A percentile compares a stretch with the other conserved stretches of the same genome.
These are phyloP conservation scores for Anser brachyrhynchus DNA, from an alignment of 2,113 vertebrate genomes.

Conservation along the genomic window DNA sequence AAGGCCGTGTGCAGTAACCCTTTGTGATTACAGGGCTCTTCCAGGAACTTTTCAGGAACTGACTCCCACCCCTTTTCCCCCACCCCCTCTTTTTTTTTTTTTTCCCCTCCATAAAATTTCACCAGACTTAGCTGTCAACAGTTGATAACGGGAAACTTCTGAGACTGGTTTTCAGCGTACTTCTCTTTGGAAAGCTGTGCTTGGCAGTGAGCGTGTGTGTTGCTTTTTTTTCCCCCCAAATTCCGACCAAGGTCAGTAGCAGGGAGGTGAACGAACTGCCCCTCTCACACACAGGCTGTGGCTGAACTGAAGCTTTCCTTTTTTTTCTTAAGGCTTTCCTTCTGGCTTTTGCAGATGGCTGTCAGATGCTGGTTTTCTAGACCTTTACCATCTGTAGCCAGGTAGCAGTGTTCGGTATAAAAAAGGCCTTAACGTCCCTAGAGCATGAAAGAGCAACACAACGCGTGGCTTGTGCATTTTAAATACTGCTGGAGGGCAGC, in stretches of 20 bases:
- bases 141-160: not conserved
- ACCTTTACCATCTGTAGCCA: not conserved
- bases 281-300: not conserved
- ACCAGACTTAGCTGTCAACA: not conserved
- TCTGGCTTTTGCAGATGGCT: not conserved
- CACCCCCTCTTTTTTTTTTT: no score
- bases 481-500: not conserved
- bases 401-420: not conserved
- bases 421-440: not conserved
- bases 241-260: not conserved
- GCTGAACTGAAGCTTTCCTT: not conserved
- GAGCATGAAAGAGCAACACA: not conserved
- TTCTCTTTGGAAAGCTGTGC: not conserved
- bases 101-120: not conserved
- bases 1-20: not conserved
- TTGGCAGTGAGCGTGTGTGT: not conserved
- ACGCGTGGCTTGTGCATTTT: not conserved
- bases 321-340: not conserved
- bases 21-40: not conserved
- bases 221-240: not conserved
- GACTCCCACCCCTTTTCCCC: not conserved
- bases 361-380: not conserved
- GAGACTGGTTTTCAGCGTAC: not conserved
- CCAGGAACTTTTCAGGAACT: slow-evolving; percentile 22
- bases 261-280: not conserved